phyloP scores from a whole-genome alignment of 2,797 vertebrate species.

The Kryptolebias ocellatus region DNA sequence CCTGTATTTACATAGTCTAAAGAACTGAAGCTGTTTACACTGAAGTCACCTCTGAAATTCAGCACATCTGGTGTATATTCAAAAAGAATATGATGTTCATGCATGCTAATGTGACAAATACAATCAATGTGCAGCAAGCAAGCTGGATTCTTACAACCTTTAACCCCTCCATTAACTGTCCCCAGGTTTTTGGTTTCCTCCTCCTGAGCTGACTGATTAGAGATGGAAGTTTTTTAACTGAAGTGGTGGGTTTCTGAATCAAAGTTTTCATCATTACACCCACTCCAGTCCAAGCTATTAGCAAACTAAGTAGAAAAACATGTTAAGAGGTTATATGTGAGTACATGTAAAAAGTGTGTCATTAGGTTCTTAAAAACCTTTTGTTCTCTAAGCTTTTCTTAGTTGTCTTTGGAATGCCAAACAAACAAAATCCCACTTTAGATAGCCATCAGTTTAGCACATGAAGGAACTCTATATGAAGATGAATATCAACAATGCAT shows the following conservation, averaged over 20 bases:
- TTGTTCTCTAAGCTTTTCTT: no score
- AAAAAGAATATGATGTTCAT: background rate
- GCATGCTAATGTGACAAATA: slow-evolving; percentile 1
- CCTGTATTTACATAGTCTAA: background rate
- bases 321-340: no score
- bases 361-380: no score
- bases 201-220: background rate
- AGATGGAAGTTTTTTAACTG: background rate
- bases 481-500: no score
- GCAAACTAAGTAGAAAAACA: no score
- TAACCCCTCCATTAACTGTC: background rate
- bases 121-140: background rate
- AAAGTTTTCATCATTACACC: no score
- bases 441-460: no score
- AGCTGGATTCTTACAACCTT: background rate
- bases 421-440: no score
- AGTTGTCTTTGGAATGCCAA: no score
- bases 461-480: no score
- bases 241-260: background rate
- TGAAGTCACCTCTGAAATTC: background rate
- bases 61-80: background rate
- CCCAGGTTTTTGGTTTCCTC: background rate
- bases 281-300: no score
- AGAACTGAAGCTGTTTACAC: background rate
- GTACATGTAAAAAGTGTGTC: no score